phyloP scores from a whole-genome alignment of 2,797 vertebrate species.

The Denticeps clupeoides region DNA sequence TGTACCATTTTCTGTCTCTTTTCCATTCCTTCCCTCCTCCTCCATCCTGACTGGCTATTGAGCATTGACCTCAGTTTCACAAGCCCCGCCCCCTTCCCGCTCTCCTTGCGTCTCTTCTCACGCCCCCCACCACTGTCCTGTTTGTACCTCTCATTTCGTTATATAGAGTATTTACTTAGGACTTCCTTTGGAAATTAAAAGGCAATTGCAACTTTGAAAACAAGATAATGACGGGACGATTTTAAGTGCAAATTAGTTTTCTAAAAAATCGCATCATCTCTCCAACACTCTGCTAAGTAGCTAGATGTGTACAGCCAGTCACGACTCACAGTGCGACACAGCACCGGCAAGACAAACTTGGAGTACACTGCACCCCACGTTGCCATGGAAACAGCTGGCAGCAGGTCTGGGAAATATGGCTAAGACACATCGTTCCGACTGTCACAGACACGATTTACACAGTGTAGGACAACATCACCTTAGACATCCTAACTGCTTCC shows the following conservation, averaged over 20 bases:
- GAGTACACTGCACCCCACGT: not conserved
- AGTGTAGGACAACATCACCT: too few species aligned
- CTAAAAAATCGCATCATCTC: too few species aligned
- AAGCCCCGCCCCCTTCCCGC: not conserved
- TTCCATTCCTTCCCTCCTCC: not conserved
- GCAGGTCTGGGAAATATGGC: not conserved
- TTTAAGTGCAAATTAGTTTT: too few species aligned
- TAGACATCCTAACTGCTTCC: too few species aligned
- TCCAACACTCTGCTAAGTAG: not conserved
- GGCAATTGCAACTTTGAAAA: too few species aligned
- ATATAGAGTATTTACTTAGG: too few species aligned
- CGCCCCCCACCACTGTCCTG: not conserved
- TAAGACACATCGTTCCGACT: not conserved
- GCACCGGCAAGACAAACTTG: not conserved
- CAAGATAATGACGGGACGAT: too few species aligned
- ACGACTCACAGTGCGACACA: slow-evolving; percentile 1
- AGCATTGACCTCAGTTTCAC: too few species aligned
- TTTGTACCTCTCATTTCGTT: not conserved
- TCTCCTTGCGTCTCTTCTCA: not conserved
- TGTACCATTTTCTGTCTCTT: too few species aligned
- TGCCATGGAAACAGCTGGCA: not conserved
- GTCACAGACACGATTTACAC: not conserved
- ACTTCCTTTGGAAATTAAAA: too few species aligned
- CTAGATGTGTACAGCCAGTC: not conserved
- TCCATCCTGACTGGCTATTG: too few species aligned